phyloP scores from a whole-genome alignment of 2,888 invertebrate species.

The Thecophora atra region DNA sequence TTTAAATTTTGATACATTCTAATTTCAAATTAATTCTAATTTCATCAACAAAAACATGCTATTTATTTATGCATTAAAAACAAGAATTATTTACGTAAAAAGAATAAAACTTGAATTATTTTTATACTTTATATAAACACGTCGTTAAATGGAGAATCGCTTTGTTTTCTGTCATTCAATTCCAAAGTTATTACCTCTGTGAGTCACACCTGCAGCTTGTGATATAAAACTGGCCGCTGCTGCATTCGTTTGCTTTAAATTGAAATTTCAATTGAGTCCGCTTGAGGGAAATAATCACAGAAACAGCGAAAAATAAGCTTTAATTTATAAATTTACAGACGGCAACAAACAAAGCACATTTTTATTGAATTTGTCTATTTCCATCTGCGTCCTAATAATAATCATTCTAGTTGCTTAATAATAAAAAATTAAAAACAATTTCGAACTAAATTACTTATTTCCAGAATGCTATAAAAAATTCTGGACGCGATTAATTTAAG shows the following conservation, averaged over 20 bases:
- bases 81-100: too few species aligned
- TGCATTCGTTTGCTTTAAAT: constrained; percentile 37
- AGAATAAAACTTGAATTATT: too few species aligned
- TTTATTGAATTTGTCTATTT: constrained; percentile 20
- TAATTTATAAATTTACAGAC: constrained; percentile 39
- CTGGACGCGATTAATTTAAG: constrained; percentile 5
- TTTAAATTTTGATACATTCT: too few species aligned
- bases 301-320: constrained; percentile 37
- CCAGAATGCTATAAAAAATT: background rate
- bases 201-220: background rate
- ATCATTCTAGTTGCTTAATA: background rate
- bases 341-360: constrained; percentile 34
- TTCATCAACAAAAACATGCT: too few species aligned
- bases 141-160: background rate
- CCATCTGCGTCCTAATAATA: background rate
- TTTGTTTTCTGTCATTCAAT: background rate
- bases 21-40: too few species aligned
- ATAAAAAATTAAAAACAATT: constrained; percentile 7
- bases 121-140: too few species aligned
- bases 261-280: constrained; percentile 40
- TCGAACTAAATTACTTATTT: background rate
- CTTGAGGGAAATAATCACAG: constrained; percentile 33
- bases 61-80: too few species aligned
- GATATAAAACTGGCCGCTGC: constrained; percentile 28
- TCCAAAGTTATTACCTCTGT: background rate